Evolutionary conservation across 1,140 invertebrate genomes (phyloP), one percentile per base, ranked within the genome.

Genomic region (Stegodyphus mimosarum): DNA sequence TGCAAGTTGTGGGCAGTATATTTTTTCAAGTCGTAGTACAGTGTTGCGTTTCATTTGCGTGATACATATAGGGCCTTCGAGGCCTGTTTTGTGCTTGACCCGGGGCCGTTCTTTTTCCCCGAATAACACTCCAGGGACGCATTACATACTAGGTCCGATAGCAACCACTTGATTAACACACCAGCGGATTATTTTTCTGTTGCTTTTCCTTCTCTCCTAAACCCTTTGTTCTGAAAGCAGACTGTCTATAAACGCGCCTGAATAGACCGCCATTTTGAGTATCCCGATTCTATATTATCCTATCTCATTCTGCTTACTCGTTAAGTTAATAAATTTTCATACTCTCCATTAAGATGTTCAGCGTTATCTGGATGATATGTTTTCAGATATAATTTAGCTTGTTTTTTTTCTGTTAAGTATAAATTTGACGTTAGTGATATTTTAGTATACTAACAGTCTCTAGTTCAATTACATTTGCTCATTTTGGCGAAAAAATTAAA

Each of bases 111-210:
- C 55, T 60, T 60, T 60, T 60, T 60, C 55, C 55, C 15, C 55
- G 55, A 60, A 60, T 60, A 60, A 60, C 55, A 60, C 55, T 60
- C 55, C 9, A 9, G 55, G 55, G 55, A 15, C 55, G 5, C 55
- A 60, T 60, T 60, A 60, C 55, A 60, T 15, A 60, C 9, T 15
- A 9, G 55, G 15, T 33, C 55, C 55, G 15, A 60, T 60, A 60
- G 55, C 55, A 60, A 60, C 55, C 55, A 60, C 55, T 60, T 60
- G 55, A 60, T 60, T 60, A 60, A 60, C 55, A 60, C 55, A 15
- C 9, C 9, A 60, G 15, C 9, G 15, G 55, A 60, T 60, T 60
- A 60, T 60, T 2, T 60, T 60, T 60, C 55, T 11, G 55, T 9
- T 9, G 9, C 9, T 60, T 15, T 60, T 11, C 15, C 15, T 60